Evolutionary conservation across 2,113 vertebrate species (phyloP), one percentile per base, ranked within the genome.

Genomic region (Pedionomus torquatus): DNA sequence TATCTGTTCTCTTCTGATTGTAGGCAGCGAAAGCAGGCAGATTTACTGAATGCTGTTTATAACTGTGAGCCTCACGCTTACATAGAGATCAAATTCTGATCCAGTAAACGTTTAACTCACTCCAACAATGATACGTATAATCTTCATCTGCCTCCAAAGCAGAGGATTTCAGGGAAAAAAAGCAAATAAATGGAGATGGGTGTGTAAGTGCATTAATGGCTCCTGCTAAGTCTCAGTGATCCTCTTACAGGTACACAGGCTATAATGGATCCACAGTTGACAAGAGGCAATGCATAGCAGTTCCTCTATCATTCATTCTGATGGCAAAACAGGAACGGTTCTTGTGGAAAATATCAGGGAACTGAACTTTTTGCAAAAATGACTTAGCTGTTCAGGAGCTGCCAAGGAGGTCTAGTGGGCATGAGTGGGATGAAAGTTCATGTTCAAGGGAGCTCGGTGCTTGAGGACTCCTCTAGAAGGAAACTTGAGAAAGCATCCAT

Each of bases 181-280:
- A 61, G 54, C 48, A 83, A 84, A 72, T 71, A 91, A 92, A 95
- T 52, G 61, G 39, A 19, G 9, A 83, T 37, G 66, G 13, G n/a
- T 74, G 12, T 44, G 2, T 87, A 95, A 95, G 89, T 84, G 72
- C 60, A 83, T 93, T 89, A 90, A 90, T 43, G 39, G 65, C 65
- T 95, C 35, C 77, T 89, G 25, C 39, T 94, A 97, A 95, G 35
- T 75, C 94, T 71, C 65, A 17, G 77, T 82, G 94, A 95, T 94
- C 87, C 87, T 96, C 83, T 96, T 96, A 93, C 48, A 93, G 66
- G 90, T 97, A 86, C 60, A 44, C 25, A 48, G 57, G 76, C 64
- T 81, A 5, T 6, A 54, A 30, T 2, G n/a, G 43, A 80, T 66
- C 17, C 25, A 48, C 16, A 75, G 39, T 0, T 82, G 51, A 48